Conservation (phyloP, 2,888 invertebrate genomes). For the Ennomos erosarius region DNA sequence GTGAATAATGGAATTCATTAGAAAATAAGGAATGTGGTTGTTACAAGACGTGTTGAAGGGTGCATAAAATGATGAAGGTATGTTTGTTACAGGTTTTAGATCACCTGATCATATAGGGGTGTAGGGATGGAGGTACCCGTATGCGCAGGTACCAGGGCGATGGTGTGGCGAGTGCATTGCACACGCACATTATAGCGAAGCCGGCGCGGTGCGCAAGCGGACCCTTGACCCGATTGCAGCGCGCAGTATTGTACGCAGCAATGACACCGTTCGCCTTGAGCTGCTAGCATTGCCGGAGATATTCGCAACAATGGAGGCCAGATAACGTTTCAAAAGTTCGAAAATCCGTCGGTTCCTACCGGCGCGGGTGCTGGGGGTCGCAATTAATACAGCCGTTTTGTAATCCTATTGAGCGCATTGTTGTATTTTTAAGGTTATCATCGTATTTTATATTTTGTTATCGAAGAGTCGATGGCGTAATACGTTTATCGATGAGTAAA, state of each 20-base stretch:
- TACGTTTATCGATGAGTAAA: constrained; percentile 51
- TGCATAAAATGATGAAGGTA: constrained; percentile 62
- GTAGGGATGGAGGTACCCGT: constrained; percentile 65
- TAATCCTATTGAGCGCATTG: constrained; percentile 60
- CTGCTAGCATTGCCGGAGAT: constrained; percentile 84
- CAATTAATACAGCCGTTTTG: constrained; percentile 75
- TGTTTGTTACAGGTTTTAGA: constrained; percentile 54
- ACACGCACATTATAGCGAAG: constrained; percentile 22
- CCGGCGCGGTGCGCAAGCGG: constrained; percentile 52
- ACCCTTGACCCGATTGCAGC: constrained; percentile 82
- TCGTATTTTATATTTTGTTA: constrained; percentile 31
- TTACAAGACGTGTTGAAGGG: constrained; percentile 62
- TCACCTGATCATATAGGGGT: constrained; percentile 74
- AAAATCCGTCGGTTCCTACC: constrained; percentile 78
- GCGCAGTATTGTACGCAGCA: constrained; percentile 81
- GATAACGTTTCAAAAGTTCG: constrained; percentile 84
- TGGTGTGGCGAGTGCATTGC: constrained; percentile 37
- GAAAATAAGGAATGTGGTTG: constrained; percentile 64
- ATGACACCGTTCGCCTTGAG: constrained; percentile 85
- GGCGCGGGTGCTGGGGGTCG: constrained; percentile 51
- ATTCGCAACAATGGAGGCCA: constrained; percentile 85
- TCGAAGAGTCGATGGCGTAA: constrained; percentile 38
- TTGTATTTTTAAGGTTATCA: constrained; percentile 30
- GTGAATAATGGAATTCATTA: constrained; percentile 69
- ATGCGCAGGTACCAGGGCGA: constrained; percentile 42